phyloP scores from a whole-genome alignment of 2,113 vertebrate species.

The Cochlearius cochlearius region DNA sequence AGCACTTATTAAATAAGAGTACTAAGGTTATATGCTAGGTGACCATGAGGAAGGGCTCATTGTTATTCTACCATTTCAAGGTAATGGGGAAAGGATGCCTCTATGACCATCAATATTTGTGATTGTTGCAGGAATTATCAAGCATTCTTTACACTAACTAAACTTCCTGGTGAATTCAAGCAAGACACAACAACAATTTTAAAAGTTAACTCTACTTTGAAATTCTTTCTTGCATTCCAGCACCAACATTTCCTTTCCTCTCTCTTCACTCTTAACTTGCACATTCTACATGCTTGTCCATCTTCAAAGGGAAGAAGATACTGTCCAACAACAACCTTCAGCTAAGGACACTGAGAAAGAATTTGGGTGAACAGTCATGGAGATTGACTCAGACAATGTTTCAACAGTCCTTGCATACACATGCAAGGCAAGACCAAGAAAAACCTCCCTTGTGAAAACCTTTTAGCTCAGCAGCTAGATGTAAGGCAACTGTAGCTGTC shows the following conservation, averaged over 20 bases:
- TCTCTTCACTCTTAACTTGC: background rate
- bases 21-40: background rate
- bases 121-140: background rate
- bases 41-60: background rate
- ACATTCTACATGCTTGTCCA: background rate
- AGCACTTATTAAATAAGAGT: background rate
- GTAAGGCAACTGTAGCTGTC: background rate
- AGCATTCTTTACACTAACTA: background rate
- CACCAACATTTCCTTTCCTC: background rate
- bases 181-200: background rate
- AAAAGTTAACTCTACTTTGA: background rate
- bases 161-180: background rate
- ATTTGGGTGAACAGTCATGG: background rate
- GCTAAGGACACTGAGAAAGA: background rate
- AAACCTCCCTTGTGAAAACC: background rate
- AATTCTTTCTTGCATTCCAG: background rate
- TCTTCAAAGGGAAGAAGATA: background rate
- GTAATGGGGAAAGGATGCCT: background rate
- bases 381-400: background rate
- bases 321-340: background rate
- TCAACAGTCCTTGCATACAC: background rate
- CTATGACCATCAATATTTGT: background rate
- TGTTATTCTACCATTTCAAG: background rate
- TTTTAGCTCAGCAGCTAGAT: background rate
- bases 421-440: background rate